phyloP scores from a whole-genome alignment of 2,113 vertebrate species.

The Plestiodon gilberti region DNA sequence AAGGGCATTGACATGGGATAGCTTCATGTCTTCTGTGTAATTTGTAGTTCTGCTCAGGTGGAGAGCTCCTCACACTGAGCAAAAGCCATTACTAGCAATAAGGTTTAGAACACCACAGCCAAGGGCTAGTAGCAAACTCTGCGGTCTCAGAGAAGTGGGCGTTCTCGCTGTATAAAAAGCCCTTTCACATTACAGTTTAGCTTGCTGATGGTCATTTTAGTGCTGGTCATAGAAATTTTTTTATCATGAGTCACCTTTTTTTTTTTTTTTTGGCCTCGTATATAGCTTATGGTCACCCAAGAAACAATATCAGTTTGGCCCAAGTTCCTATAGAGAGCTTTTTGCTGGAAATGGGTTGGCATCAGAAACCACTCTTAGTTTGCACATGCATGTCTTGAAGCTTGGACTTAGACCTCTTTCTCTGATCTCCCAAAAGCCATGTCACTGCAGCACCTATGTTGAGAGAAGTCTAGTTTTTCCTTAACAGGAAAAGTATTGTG shows the following conservation, averaged over 20 bases:
- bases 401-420: background rate
- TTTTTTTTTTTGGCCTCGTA: background rate
- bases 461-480: background rate
- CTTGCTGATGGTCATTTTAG: background rate
- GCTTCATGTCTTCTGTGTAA: background rate
- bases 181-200: background rate
- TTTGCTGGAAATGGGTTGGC: background rate
- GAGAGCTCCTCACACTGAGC: background rate
- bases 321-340: background rate
- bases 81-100: background rate
- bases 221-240: background rate
- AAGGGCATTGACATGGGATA: background rate
- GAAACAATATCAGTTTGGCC: background rate
- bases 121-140: fast-evolving
- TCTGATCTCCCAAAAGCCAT: background rate
- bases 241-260: background rate
- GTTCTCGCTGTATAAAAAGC: background rate
- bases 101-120: background rate
- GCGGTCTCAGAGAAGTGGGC: fast-evolving
- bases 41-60: background rate
- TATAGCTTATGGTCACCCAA: background rate
- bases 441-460: background rate
- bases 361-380: background rate
- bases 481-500: background rate
- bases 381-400: background rate